These are phyloP conservation scores for Parauchenoglanis punctatus DNA, from an alignment of 2,797 vertebrate genomes.

Conservation along the genomic window DNA sequence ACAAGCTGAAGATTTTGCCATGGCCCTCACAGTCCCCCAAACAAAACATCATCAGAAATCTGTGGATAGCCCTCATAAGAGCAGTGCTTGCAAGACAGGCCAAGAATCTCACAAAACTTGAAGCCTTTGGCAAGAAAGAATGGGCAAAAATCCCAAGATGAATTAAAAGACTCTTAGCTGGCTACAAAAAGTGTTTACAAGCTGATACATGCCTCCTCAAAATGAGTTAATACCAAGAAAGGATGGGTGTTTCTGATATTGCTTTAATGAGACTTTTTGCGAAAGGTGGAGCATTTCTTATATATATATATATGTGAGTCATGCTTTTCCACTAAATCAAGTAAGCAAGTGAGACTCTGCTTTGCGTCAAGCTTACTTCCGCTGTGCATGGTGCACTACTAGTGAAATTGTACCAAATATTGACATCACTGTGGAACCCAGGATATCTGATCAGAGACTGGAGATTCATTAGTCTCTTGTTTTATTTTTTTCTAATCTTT, in stretches of 20 bases:
- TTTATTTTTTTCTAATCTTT: constrained; percentile 1
- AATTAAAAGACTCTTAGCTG: too few species aligned
- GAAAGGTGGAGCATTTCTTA: neutral
- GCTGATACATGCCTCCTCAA: neutral
- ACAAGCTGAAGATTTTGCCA: too few species aligned
- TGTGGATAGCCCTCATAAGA: too few species aligned
- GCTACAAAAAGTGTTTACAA: too few species aligned
- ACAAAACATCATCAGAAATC: too few species aligned
- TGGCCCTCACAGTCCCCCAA: too few species aligned
- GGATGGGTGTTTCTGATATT: neutral
- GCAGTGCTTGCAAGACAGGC: too few species aligned
- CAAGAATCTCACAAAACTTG: too few species aligned
- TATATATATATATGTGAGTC: neutral
- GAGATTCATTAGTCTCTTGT: constrained; percentile 7
- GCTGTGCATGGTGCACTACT: neutral
- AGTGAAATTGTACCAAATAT: neutral
- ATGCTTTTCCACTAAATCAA: neutral
- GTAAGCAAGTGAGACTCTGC: neutral
- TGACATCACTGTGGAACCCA: neutral
- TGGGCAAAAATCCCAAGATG: too few species aligned
- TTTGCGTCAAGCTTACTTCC: constrained; percentile 1
- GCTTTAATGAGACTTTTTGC: neutral
- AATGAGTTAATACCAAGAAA: neutral
- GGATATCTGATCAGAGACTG: neutral
- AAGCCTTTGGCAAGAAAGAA: too few species aligned